Evolutionary conservation across 64 coral and sea anemone genomes (phyloP).

Genomic region (Dendrophyllia cribrosa): DNA sequence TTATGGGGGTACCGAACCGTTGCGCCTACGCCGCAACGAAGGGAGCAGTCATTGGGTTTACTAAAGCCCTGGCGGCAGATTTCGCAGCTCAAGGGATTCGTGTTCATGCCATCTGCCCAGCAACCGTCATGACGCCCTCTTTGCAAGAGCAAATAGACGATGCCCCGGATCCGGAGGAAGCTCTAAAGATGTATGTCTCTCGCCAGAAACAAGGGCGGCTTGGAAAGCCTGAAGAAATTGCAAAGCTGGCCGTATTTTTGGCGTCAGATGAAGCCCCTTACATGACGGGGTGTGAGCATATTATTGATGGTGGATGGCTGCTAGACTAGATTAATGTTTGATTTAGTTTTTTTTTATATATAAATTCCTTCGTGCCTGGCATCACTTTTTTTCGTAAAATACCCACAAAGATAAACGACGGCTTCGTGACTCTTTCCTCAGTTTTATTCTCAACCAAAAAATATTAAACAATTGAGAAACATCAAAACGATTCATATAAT

Average conservation of each 20-base stretch:
- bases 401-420: no score
- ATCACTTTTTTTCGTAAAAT: no score
- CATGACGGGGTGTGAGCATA: constrained; percentile 75
- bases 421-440: no score
- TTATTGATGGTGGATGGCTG: constrained; percentile 89
- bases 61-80: constrained; percentile 84
- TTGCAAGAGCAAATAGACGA: constrained; percentile 55
- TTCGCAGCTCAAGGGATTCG: constrained; percentile 75
- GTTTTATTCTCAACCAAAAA: no score
- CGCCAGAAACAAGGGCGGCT: constrained; percentile 68
- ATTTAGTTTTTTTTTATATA: no score
- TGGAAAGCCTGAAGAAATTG: constrained; percentile 89
- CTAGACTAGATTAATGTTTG: neutral
- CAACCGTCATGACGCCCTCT: constrained; percentile 66
- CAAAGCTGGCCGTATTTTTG: constrained; percentile 74
- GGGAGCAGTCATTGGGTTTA: constrained; percentile 82
- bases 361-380: no score
- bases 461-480: no score
- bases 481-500: no score
- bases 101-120: constrained; percentile 81
- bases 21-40: constrained; percentile 78
- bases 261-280: constrained; percentile 82
- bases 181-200: constrained; percentile 43
- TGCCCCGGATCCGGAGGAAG: constrained; percentile 56
- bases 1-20: constrained; percentile 66